Base-by-base conservation (phyloP, 2,888 invertebrate genomes). In the Himalopsyche japonica region DNA sequence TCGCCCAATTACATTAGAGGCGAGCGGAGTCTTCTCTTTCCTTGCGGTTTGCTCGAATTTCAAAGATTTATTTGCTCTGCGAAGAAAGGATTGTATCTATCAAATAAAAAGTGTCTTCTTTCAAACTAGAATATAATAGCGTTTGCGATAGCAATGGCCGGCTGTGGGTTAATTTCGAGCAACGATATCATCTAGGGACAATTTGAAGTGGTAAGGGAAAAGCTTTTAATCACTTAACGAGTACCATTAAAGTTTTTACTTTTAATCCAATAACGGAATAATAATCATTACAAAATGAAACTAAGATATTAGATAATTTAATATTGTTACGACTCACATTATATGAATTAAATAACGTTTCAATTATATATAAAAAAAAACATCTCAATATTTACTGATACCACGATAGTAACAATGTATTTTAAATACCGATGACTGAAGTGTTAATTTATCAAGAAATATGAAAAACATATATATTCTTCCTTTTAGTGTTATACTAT, bases 1-100 rank as follows among this genome's bases (percentile, higher is more conserved):
- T 79, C 37, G 37, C 57, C 85, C 86, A 86, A 86, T 86, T 86
- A 86, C 86, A 86, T 86, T 86, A 86, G 76, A 78, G 64, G 64
- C 81, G 34, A 27, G 47, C 82, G 18, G 37, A 18, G 48, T 70
- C 34, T 78, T 24, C 34, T 32, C 76, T 76, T 32, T 76, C 27
- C 34, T 27, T 32, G 32, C 70, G 64, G 32, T 80, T 20, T 24
- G 30, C 43, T 27, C 34, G n/a, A 76, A 76, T 76, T 57, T 78
- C 81, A 37, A 30, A 78, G 80, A 80, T 80, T 80, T 83, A 83
- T 83, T 83, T 83, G 76, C 76, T 83, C 76, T 30, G 15, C 57
- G 48, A 48, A 79, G 79, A 86, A 84, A 84, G 86, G 82, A 84
- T 84, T 82, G 84, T 82, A 86, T 86, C 82, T 84, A 86, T 86